Conservation (phyloP, 2,888 invertebrate genomes). For the Leptarthrus brevirostris region DNA sequence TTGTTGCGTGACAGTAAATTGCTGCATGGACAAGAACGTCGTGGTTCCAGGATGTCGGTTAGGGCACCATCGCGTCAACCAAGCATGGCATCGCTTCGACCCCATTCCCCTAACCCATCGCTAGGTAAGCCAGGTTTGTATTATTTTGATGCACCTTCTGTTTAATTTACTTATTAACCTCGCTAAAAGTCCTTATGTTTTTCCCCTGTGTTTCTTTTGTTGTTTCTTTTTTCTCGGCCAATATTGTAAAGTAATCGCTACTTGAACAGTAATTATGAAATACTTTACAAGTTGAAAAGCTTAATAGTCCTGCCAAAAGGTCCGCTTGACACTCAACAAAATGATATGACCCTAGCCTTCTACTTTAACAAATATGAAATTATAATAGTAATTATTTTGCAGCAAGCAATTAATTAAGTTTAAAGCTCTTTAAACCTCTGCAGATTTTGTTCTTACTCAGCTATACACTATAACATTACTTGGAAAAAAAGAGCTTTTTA, state of each 20-base stretch:
- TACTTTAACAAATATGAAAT: too few relatives aligned
- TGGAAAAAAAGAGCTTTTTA: too few relatives aligned
- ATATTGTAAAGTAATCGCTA: neutral
- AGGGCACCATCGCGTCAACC: constrained; percentile 86
- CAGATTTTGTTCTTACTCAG: too few relatives aligned
- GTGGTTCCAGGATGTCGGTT: constrained; percentile 83
- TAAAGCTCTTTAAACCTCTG: too few relatives aligned
- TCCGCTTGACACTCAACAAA: too few relatives aligned
- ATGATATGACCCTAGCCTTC: too few relatives aligned
- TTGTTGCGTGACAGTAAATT: constrained; percentile 84
- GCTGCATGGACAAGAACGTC: constrained; percentile 79
- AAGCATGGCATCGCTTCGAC: constrained; percentile 85
- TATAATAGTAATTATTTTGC: too few relatives aligned
- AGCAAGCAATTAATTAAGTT: too few relatives aligned
- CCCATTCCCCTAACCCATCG: constrained; percentile 74
- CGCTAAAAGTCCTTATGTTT: neutral
- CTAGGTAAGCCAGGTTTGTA: constrained; percentile 68
- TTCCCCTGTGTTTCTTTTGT: neutral
- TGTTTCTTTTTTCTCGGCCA: neutral
- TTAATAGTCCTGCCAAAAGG: constrained; percentile 11
- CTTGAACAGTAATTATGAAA: neutral
- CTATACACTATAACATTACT: too few relatives aligned
- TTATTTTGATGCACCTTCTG: constrained; percentile 43
- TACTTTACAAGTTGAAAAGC: constrained; percentile 1
- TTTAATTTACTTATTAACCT: neutral